phyloP scores from a whole-genome alignment of 2,797 vertebrate genomes.

The Threskiornis aethiopicus region DNA sequence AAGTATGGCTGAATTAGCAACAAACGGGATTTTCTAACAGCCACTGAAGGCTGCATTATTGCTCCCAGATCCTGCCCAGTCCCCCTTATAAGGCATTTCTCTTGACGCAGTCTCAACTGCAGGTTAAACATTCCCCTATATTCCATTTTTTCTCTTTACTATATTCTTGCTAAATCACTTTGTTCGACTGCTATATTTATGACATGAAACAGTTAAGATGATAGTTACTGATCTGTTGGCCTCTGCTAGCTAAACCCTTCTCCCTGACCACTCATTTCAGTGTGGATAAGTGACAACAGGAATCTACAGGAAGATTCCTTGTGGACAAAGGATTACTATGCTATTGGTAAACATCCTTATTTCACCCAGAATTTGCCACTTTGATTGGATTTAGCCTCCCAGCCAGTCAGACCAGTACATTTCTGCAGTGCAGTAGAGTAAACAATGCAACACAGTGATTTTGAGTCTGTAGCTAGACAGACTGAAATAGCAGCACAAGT shows the following conservation, averaged over 20 bases:
- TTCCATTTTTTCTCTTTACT: neutral
- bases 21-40: neutral
- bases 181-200: neutral
- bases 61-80: neutral
- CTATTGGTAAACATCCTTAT: constrained; percentile 2
- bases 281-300: neutral
- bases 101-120: neutral
- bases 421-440: constrained; percentile 46
- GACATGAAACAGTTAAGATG: neutral
- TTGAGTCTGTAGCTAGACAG: constrained; percentile 46
- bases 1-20: neutral
- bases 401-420: neutral
- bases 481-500: constrained; percentile 58
- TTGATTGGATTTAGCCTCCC: neutral
- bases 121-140: neutral
- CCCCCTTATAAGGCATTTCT: neutral
- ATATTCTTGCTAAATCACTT: neutral
- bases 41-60: neutral
- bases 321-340: neutral
- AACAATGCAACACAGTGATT: constrained; percentile 48
- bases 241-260: neutral
- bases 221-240: neutral
- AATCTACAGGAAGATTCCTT: neutral
- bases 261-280: neutral
- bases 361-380: constrained; percentile 15